Evolutionary conservation across 2,113 vertebrate genomes (phyloP).

Genomic region (Solea senegalensis): DNA sequence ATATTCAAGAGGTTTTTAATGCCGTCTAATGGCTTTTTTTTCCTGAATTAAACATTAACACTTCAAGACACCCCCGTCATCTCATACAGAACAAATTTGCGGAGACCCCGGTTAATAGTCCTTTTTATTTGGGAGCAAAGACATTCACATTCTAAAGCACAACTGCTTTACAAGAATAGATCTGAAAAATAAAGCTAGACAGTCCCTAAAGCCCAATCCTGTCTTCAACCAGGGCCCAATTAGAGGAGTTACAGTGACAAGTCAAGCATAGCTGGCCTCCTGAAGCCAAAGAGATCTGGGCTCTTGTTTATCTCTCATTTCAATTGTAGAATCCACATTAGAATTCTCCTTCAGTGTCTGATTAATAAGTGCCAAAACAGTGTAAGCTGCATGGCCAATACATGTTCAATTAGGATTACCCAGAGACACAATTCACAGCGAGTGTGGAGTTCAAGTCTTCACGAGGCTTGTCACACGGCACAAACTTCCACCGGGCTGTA

Average conservation of each 20-base stretch:
- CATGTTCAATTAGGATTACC: constrained; percentile 79
- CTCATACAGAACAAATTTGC: constrained; percentile 4
- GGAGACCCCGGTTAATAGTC: background rate
- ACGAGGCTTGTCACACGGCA: constrained; percentile 66
- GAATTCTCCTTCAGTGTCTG: constrained; percentile 64
- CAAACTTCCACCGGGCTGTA: constrained; percentile 69
- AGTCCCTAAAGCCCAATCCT: constrained; percentile 55
- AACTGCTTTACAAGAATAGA: constrained; percentile 51
- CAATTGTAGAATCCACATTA: constrained; percentile 75
- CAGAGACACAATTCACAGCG: constrained; percentile 63
- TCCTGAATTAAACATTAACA: background rate
- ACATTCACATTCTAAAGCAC: constrained; percentile 42
- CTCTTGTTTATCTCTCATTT: constrained; percentile 78
- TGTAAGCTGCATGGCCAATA: constrained; percentile 68
- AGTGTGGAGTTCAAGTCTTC: constrained; percentile 65
- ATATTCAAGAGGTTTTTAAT: too few species aligned
- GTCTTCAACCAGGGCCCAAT: constrained; percentile 75
- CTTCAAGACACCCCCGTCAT: background rate
- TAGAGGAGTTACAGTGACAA: constrained; percentile 78
- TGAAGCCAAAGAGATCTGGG: constrained; percentile 63
- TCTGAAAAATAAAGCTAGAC: constrained; percentile 63
- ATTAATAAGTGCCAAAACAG: constrained; percentile 77
- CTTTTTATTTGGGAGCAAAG: constrained; percentile 28
- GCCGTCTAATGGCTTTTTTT: background rate
- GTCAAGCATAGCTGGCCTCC: constrained; percentile 67